Evolutionary conservation across 2,797 vertebrate genomes (phyloP), one percentile per base, ranked within the genome.

Genomic region (Pyrrhura leucotis): DNA sequence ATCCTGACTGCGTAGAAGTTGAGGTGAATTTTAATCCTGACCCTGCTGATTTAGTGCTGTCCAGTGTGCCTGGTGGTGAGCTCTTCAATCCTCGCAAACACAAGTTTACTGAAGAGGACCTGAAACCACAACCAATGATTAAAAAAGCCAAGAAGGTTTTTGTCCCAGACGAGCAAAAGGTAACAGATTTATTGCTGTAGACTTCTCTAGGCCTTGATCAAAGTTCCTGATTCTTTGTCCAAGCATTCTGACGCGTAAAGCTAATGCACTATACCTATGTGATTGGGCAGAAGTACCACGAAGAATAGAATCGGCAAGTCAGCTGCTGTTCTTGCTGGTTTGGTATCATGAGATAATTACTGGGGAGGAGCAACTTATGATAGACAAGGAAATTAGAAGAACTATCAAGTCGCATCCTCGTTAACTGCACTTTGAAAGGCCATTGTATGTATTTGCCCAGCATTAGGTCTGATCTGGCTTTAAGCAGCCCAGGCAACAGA

Each of bases 101-200:
- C 98, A 99, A 98, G 95, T 99, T 99, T 97, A 98, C 98, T 2
- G 99, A 99, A 44, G 99, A 99, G 31, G 99, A 99, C 85, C 98
- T 99, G 79, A 99, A 99, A 96, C 99, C 99, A 39, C 99, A 99
- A 88, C 99, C 99, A 10, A 99, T 99, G 98, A 99, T 99, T 97
- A 99, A 99, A 97, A 99, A 99, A 96, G 99, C 99, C 93, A 99
- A 99, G 98, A 99, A 99, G 96, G 98, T 99, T 96, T 99, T 98
- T 97, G 99, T 99, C 26, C 99, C 99, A 0, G 98, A 99, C 12
- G 99, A 99, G 5, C 98, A 98, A 97, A 99, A 99, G 99, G 99
- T 99, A 98, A 98, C 68, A 86, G 50, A 84, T 92, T 91, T 83
- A 68, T 78, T 92, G 54, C 87, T 84, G 72, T 40, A 76, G 31